These are phyloP conservation scores for Diogma glabrata DNA, from an alignment of 2,888 invertebrate genomes.

Conservation along the genomic window DNA sequence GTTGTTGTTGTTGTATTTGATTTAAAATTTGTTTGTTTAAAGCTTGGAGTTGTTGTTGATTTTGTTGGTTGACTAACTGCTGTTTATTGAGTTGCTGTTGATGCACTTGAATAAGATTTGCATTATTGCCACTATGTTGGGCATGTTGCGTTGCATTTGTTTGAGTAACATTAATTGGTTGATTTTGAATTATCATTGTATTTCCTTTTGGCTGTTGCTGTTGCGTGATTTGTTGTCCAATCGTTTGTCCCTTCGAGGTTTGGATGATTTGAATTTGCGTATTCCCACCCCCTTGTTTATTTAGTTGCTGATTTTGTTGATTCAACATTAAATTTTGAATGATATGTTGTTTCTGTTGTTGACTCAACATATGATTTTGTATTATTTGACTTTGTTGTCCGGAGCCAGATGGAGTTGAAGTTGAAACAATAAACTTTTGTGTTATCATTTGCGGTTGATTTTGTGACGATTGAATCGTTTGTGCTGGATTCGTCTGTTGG, in stretches of 20 bases:
- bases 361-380: constrained; percentile 23
- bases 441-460: constrained; percentile 37
- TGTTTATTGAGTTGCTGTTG: constrained; percentile 5
- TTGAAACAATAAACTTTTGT: constrained; percentile 28
- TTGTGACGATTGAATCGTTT: constrained; percentile 28
- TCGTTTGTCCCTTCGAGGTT: constrained; percentile 22
- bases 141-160: no score
- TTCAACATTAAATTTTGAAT: constrained; percentile 19
- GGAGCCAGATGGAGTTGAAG: constrained; percentile 25
- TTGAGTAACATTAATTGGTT: constrained; percentile 8
- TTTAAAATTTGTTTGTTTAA: constrained; percentile 20
- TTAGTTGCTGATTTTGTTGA: constrained; percentile 19
- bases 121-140: no score
- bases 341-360: constrained; percentile 20
- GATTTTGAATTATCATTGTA: constrained; percentile 13
- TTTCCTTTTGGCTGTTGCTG: constrained; percentile 19
- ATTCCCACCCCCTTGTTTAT: constrained; percentile 17
- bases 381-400: constrained; percentile 27
- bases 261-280: constrained; percentile 21
- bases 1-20: constrained; percentile 21
- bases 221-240: constrained; percentile 23
- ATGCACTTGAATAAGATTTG: not conserved
- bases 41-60: constrained; percentile 25
- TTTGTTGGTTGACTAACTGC: constrained; percentile 15
- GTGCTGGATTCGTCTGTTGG: constrained; percentile 28